Evolutionary conservation across 2,888 invertebrate genomes (phyloP).

Genomic region (Troides oblongomaculatus): DNA sequence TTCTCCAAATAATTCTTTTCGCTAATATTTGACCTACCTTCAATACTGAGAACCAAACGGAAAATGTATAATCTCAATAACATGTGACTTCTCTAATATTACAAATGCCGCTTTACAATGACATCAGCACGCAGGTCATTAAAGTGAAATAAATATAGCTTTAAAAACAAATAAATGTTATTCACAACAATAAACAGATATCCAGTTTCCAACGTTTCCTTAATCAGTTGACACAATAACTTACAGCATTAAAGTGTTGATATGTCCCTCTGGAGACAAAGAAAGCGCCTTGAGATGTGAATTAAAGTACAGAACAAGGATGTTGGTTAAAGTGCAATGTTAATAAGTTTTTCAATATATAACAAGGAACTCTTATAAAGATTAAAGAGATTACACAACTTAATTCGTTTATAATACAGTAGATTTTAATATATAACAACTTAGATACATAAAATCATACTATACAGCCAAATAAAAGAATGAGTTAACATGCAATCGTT

Average conservation of each 20-base stretch:
- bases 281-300: neutral
- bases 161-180: constrained; percentile 21
- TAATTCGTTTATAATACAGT: neutral
- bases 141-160: constrained; percentile 16
- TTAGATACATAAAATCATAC: neutral
- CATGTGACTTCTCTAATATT: neutral
- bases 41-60: no score
- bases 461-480: no score
- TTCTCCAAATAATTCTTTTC: neutral
- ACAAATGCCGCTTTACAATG: constrained; percentile 18
- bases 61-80: no score
- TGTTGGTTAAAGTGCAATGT: neutral
- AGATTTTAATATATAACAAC: neutral
- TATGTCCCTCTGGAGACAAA: constrained; percentile 15
- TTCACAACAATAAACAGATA: constrained; percentile 15
- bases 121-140: constrained; percentile 9
- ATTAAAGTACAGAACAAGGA: constrained; percentile 2
- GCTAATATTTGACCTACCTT: no score
- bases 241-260: constrained; percentile 9
- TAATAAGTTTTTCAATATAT: neutral
- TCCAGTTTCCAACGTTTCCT: constrained; percentile 23
- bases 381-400: neutral
- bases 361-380: neutral
- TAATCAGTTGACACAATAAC: constrained; percentile 26
- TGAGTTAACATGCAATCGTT: no score